phyloP scores from a whole-genome alignment of 2,888 invertebrate genomes.

The Linnaemya vulpina region DNA sequence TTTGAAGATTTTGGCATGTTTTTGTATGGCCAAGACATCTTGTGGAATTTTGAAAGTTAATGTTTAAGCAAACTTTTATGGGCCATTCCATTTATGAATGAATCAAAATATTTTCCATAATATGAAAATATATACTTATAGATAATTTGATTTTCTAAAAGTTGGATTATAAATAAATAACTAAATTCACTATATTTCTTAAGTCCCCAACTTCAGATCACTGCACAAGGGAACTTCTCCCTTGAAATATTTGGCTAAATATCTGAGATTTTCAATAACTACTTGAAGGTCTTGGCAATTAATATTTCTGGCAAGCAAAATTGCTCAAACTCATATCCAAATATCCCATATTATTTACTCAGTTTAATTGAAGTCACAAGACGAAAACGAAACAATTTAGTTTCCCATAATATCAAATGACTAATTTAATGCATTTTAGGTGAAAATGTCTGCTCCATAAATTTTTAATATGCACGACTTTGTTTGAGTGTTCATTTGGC shows the following conservation, averaged over 20 bases:
- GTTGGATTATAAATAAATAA: too few species aligned
- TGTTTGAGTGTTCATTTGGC: not conserved
- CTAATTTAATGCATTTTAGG: constrained; percentile 1
- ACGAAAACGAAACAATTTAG: not conserved
- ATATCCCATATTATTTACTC: not conserved
- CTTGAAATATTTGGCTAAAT: not conserved
- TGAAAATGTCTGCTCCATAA: not conserved
- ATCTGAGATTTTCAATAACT: too few species aligned
- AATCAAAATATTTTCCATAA: not conserved
- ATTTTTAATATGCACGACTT: not conserved
- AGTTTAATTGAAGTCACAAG: not conserved
- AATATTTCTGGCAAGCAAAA: not conserved
- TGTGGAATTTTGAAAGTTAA: constrained; percentile 2
- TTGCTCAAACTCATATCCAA: not conserved
- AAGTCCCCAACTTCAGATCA: too few species aligned
- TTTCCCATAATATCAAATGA: constrained; percentile 1
- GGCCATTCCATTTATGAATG: not conserved
- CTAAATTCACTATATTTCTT: too few species aligned
- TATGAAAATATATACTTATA: too few species aligned
- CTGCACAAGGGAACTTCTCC: not conserved
- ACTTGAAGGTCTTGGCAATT: not conserved
- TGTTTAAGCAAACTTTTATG: constrained; percentile 5
- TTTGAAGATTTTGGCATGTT: constrained; percentile 11
- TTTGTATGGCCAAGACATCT: constrained; percentile 6
- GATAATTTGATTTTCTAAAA: too few species aligned